Conservation (phyloP, 30 jellyfish, hydroid and myxozoan genomes). For the Turritopsis dohrnii region DNA sequence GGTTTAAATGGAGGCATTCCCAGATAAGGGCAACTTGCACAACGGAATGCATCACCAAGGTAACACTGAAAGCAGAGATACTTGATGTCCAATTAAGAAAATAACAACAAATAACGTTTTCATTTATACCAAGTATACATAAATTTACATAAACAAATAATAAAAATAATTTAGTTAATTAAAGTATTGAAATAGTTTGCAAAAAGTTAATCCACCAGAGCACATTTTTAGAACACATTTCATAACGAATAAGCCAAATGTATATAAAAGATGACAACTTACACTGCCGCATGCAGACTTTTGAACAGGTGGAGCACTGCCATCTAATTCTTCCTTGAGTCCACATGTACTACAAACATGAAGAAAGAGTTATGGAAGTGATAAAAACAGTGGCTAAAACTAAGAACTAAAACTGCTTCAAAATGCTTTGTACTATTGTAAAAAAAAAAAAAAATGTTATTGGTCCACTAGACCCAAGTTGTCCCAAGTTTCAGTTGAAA, state of each 20-base stretch:
- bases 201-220: too few relatives aligned
- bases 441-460: too few relatives aligned
- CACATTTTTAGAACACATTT: background rate
- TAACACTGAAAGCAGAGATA: constrained; percentile 57
- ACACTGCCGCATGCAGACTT: constrained; percentile 99
- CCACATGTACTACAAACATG: constrained; percentile 86
- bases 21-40: constrained; percentile 98
- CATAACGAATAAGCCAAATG: background rate
- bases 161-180: too few relatives aligned
- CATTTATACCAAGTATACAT: too few relatives aligned
- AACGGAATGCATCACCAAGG: constrained; percentile 99
- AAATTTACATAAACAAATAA: too few relatives aligned
- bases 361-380: background rate
- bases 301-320: constrained; percentile 25
- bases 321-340: constrained; percentile 73
- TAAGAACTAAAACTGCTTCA: too few relatives aligned
- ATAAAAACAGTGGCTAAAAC: background rate
- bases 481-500: too few relatives aligned
- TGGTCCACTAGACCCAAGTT: too few relatives aligned
- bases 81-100: background rate
- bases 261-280: background rate
- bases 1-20: constrained; percentile 99
- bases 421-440: too few relatives aligned
- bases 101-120: too few relatives aligned
- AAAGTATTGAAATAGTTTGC: too few relatives aligned